Conservation (phyloP, 2,113 vertebrate species). For the Taxidea taxus region DNA sequence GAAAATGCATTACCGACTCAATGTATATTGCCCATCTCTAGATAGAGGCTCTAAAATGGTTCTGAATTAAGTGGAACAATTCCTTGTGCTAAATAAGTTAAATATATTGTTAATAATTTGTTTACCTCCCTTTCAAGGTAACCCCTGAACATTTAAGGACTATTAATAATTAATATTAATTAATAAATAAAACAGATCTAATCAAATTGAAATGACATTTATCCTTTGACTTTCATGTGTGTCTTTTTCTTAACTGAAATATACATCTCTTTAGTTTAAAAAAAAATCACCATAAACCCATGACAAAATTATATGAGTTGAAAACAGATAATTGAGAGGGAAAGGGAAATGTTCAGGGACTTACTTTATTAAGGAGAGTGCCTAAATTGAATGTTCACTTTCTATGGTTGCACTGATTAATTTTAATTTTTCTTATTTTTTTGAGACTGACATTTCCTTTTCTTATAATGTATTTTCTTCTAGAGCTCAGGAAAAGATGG, state of each 20-base stretch:
- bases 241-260: not conserved
- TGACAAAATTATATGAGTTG: not conserved
- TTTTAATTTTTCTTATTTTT: not conserved
- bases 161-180: not conserved
- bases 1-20: not conserved
- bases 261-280: not conserved
- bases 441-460: not conserved
- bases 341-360: not conserved
- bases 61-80: not conserved
- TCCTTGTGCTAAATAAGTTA: not conserved
- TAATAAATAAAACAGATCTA: not conserved
- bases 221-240: not conserved
- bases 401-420: not conserved
- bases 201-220: not conserved
- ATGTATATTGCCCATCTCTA: not conserved
- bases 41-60: not conserved
- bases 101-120: not conserved
- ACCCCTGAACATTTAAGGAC: not conserved
- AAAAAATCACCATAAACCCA: not conserved
- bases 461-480: not conserved
- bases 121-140: not conserved
- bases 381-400: not conserved
- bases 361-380: not conserved
- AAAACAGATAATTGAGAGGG: not conserved
- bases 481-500: not conserved